Percentiles rank a stretch among this genome's conserved stretches.
phyloP scores from a whole-genome alignment of 2,797 vertebrate genomes.

The Oreonectes daqikongensis region DNA sequence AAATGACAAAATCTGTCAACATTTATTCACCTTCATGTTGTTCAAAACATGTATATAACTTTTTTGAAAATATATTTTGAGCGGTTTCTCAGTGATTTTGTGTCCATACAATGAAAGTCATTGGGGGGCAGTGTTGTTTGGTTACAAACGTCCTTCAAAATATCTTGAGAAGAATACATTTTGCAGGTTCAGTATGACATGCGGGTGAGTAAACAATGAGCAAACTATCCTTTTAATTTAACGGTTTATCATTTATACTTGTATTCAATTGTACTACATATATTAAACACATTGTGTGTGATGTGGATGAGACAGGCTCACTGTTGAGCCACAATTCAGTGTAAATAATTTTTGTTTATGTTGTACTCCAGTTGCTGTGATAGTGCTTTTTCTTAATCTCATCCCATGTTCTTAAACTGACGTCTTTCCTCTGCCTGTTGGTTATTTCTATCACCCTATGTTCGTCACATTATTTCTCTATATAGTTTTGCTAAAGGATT shows the following conservation, averaged over 20 bases:
- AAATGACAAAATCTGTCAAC: too few relatives aligned
- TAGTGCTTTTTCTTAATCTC: constrained; percentile 32
- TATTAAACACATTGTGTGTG: constrained; percentile 21
- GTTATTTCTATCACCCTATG: constrained; percentile 20
- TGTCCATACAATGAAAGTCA: too few relatives aligned
- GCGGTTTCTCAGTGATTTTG: too few relatives aligned
- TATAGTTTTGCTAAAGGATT: constrained; percentile 65
- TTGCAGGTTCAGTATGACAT: too few relatives aligned
- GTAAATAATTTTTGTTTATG: constrained; percentile 68
- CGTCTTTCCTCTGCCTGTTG: constrained; percentile 21
- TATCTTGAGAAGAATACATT: too few relatives aligned
- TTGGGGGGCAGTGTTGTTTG: too few relatives aligned
- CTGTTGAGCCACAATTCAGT: constrained; percentile 59
- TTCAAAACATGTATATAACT: too few relatives aligned
- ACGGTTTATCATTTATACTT: constrained; percentile 3
- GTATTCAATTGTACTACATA: neutral
- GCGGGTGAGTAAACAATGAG: too few relatives aligned
- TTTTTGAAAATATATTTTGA: too few relatives aligned
- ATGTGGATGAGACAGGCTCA: constrained; percentile 58
- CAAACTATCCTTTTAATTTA: neutral
- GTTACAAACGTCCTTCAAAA: too few relatives aligned
- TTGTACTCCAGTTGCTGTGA: constrained; percentile 51
- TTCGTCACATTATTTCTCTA: neutral
- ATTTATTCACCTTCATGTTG: too few relatives aligned
- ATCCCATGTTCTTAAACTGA: constrained; percentile 43